Base-by-base conservation (phyloP, 2,888 invertebrate species). In the Coenonympha glycerion region DNA sequence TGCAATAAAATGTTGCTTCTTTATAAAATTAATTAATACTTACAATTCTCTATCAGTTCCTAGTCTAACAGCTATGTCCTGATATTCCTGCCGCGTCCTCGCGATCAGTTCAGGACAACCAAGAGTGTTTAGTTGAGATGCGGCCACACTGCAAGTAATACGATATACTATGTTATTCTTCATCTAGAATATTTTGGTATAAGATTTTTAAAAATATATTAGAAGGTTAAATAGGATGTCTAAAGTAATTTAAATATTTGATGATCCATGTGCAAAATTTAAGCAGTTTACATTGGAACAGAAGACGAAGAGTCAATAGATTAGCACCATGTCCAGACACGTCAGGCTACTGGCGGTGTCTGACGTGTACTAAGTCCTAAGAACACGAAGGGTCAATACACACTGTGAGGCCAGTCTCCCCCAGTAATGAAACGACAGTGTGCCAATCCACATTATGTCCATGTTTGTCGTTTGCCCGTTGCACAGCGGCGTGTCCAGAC, bases 391-490 rank as follows among this genome's bases (percentile, higher is more conserved):
- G 8, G 19, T 3, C 9, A 19, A 39, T 33, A 48, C 42, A 63
- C 69, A 90, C 90, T 90, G 86, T 6, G 93, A 94, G 3, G 94
- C 94, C 53, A 94, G 93, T 93, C 73, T 93, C 93, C 59, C 97
- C 95, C 0, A 99, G 98, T 62, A 98, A 86, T 0, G 99, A 99
- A 44, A 99, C 95, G 65, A 99, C 99, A 99, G 99, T 5, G 99
- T 99, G 50, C 99, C 99, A 0, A 99, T 99, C 99, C 99, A 99
- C 57, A 99, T 84, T 11, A 99, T 98, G 79, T 99, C 99, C 99
- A 99, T 99, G 59, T 98, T 98, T 6, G 99, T 99, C 0, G 99
- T 99, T 80, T 99, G 99, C 8, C 99, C 99, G 77, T 99, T 99
- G 76, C 99, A 99, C n/a, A 99, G 89, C 0, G 99, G 99, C 0